These are phyloP conservation scores for Bombus picipes DNA, from an alignment of 1,140 invertebrate species.

Conservation along the genomic window DNA sequence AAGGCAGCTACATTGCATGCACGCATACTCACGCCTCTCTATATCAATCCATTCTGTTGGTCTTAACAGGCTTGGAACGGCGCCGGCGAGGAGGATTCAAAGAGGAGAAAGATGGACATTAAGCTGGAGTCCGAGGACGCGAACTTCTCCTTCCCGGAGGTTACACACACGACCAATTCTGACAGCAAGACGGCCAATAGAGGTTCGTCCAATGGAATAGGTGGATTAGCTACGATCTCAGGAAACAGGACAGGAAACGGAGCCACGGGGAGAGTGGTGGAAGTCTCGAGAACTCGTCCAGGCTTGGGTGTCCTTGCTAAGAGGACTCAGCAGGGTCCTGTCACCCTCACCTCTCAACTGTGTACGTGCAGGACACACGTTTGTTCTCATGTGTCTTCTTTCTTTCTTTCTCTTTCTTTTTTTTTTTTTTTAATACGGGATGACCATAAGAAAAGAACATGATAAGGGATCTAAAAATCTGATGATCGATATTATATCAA, in stretches of 20 bases:
- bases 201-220: conserved; percentile 71
- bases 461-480: background rate
- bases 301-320: conserved; percentile 75
- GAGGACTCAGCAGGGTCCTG: conserved; percentile 78
- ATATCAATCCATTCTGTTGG: conserved; percentile 41
- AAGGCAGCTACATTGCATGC: background rate
- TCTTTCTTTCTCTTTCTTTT: fast-evolving
- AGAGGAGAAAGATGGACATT: conserved; percentile 85
- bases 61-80: conserved; percentile 76
- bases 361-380: conserved; percentile 68
- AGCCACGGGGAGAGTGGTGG: conserved; percentile 70
- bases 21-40: background rate
- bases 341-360: conserved; percentile 83
- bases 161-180: conserved; percentile 53
- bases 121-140: conserved; percentile 88
- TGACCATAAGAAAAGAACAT: background rate
- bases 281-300: conserved; percentile 77
- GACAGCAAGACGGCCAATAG: conserved; percentile 66
- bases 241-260: conserved; percentile 59
- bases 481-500: too few species aligned
- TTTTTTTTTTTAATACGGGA: too few species aligned
- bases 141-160: conserved; percentile 82
- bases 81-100: conserved; percentile 81
- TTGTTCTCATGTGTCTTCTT: background rate
- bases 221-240: conserved; percentile 42